These are phyloP conservation scores for Poecilia latipinna DNA, from an alignment of 2,113 vertebrate genomes.

Conservation along the genomic window DNA sequence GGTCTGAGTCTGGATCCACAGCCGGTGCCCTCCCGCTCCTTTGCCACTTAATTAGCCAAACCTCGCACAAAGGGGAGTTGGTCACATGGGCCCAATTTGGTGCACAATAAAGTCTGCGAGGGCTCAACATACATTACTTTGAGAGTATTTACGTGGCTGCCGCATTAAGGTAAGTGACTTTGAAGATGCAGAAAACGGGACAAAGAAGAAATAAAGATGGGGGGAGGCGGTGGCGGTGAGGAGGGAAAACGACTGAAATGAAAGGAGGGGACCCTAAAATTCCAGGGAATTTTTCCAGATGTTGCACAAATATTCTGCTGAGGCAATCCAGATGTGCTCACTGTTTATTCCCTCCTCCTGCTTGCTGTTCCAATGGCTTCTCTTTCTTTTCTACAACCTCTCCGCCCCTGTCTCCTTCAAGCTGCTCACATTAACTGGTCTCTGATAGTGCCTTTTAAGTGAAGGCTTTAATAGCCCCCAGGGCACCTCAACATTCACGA, in stretches of 20 bases:
- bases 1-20: conserved; percentile 58
- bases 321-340: conserved; percentile 82
- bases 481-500: conserved; percentile 66
- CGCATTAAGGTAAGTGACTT: conserved; percentile 57
- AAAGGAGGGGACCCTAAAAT: conserved; percentile 80
- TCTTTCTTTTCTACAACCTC: conserved; percentile 28
- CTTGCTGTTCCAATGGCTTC: conserved; percentile 47
- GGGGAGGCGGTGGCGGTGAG: background rate
- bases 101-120: conserved; percentile 71
- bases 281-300: conserved; percentile 83
- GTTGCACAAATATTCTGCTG: conserved; percentile 80
- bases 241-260: conserved; percentile 47
- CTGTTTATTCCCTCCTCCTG: conserved; percentile 61
- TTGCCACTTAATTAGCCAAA: conserved; percentile 75
- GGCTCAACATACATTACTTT: conserved; percentile 62
- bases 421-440: conserved; percentile 50
- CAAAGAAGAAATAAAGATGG: conserved; percentile 37
- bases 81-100: conserved; percentile 81
- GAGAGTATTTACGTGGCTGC: conserved; percentile 69
- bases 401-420: conserved; percentile 19
- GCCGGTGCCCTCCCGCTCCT: conserved; percentile 58
- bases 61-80: conserved; percentile 52
- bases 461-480: conserved; percentile 68
- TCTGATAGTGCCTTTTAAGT: conserved; percentile 67
- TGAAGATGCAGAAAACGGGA: conserved; percentile 71